Conservation (phyloP, 1,140 invertebrate species). For the Popillia japonica region DNA sequence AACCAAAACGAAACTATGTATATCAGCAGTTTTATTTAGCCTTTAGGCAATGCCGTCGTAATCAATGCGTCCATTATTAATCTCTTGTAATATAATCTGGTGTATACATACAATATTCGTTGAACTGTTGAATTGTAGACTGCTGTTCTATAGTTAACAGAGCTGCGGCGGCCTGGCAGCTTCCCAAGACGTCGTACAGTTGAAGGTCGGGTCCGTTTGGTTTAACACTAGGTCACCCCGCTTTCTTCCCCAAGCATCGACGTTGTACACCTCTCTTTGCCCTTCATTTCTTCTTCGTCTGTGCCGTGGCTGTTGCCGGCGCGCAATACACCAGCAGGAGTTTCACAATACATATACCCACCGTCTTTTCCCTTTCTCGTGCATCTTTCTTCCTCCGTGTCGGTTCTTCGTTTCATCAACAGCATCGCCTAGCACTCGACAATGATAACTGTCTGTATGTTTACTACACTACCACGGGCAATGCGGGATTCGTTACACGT, state of each 20-base stretch:
- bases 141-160: constrained; percentile 12
- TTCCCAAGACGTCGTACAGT: constrained; percentile 12
- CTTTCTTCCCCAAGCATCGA: constrained; percentile 22
- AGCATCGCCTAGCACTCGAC: constrained; percentile 4
- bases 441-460: constrained; percentile 32
- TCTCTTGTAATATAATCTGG: not conserved
- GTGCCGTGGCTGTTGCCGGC: not conserved
- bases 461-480: constrained; percentile 28
- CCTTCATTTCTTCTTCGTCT: constrained; percentile 9
- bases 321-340: constrained; percentile 25
- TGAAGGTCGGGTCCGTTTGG: constrained; percentile 24
- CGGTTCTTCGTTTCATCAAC: not conserved
- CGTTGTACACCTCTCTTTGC: not conserved
- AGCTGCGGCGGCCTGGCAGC: constrained; percentile 17
- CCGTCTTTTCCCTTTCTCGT: not conserved
- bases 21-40: not conserved
- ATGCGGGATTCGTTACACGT: constrained; percentile 31
- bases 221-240: constrained; percentile 23
- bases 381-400: not conserved
- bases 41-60: not conserved
- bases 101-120: not conserved
- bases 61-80: not conserved
- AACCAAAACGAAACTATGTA: not conserved
- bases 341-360: constrained; percentile 12
- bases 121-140: constrained; percentile 32